Base-by-base conservation (phyloP, 2,888 invertebrate species). In the Acleris literana region DNA sequence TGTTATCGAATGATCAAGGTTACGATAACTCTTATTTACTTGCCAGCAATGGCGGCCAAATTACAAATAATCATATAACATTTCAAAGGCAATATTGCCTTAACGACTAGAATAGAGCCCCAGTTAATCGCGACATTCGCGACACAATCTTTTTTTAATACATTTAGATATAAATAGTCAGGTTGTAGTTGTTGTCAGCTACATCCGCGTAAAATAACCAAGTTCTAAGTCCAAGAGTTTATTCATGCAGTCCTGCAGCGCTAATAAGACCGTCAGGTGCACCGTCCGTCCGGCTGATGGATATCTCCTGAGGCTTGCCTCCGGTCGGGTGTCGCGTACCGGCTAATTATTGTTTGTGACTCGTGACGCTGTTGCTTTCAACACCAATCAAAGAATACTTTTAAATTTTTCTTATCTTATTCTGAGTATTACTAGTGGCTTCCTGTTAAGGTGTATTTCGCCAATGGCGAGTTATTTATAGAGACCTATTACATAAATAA, bases 241-340 rank as follows among this genome's bases (percentile, higher is more conserved):
- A 46, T 57, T 25, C 57, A 44, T 57, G 62, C 66, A 52, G 43
- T 46, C 39, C n/a, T 33, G 44, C 39, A 18, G 33, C 46, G 25
- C 49, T 51, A 62, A 66, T 66, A 62, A 61, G 62, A 48, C 20
- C 65, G 61, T 65, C 65, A 65, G 52, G 52, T 53, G 57, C 52
- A 18, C 57, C 44, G 65, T 60, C 60, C 43, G 64, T 60, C n/a
- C 29, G 65, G 43, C 56, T 43, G 66, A 66, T 66, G 62, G 53
- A 62, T 66, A 66, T 66, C 66, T 39, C 52, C 56, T 62, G 57
- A 66, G 46, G n/a, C 51, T 39, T 62, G 66, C 61, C 61, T 66
- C 66, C 66, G 62, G 66, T 51, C 22, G n/a, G 17, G 62, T 58
- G 61, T 60, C 29, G 53, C 17, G 17, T 11, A 18, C 17, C 18